Base-by-base conservation (phyloP, 2,797 vertebrate genomes). In the Alexandromys oeconomus region DNA sequence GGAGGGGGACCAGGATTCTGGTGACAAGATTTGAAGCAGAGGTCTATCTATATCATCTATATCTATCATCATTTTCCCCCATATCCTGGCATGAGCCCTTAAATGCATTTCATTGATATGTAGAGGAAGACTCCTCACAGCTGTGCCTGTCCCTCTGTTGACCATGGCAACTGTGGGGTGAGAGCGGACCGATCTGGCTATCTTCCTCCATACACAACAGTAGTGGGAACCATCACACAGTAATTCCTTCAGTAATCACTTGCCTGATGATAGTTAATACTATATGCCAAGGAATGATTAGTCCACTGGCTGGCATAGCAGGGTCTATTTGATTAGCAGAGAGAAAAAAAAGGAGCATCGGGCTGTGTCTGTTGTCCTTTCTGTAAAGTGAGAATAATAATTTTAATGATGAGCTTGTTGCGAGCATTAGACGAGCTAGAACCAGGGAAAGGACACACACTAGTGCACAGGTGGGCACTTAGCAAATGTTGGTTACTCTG, bases 301-400 rank as follows among this genome's bases (percentile, higher is more conserved):
- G 78, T 82, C 46, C 61, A 29, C 21, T 80, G 74, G 40, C 48
- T 77, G 78, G 23, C 59, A 81, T 89, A 37, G 76, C 25, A 31
- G 63, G 76, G 51, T 10, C 17, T 51, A 67, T 34, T 87, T 74
- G 21, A 34, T 34, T 78, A 79, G 67, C 25, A 76, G 67, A 76
- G 85, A 69, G 48, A 43, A 92, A 43, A 92, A 92, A 76, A 82
- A 87, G 29, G 86, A 93, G 89, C 27, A 48, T 48, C 57, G 71
- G 40, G 93, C 93, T 79, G 11, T 69, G 67, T 76, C 51, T 34
- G 15, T 82, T 92, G 69, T 27, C 73, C 93, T 91, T 87, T 73
- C 43, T n/a, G 6, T 77, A 76, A 95, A 91, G 80, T 71, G 59
- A 86, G 31, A 17, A 43, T 63, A 77, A 67, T 77, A 46, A 90